Conservation (phyloP, 1,140 invertebrate genomes). For the Plutomurus gul region DNA sequence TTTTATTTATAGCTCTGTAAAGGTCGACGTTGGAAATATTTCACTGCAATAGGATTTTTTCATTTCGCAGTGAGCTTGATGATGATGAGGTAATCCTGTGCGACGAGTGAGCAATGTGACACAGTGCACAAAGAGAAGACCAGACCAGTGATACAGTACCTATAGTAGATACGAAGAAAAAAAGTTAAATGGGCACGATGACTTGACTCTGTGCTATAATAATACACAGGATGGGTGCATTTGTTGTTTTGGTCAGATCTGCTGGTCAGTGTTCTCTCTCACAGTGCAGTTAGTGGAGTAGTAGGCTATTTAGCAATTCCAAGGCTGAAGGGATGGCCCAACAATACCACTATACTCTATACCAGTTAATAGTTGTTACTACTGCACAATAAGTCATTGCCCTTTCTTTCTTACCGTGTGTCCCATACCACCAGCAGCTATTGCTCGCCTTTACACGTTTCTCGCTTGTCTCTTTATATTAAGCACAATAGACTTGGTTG, state of each 20-base stretch:
- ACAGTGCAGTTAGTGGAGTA: not conserved
- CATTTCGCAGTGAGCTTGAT: not conserved
- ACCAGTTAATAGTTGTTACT: too few relatives aligned
- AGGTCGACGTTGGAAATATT: not conserved
- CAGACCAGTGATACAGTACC: constrained; percentile 5
- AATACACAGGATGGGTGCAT: too few relatives aligned
- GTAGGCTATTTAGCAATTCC: constrained; percentile 2
- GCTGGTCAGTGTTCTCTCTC: not conserved
- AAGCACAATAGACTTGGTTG: not conserved
- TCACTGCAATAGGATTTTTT: not conserved
- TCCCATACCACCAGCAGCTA: not conserved
- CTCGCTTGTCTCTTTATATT: not conserved
- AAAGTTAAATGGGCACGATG: constrained; percentile 14
- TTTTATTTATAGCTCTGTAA: too few relatives aligned
- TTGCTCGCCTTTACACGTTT: not conserved
- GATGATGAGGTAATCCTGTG: not conserved
- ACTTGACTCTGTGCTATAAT: constrained; percentile 7
- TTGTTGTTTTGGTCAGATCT: constrained; percentile 9
- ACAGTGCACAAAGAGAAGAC: not conserved
- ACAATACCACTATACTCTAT: constrained; percentile 22
- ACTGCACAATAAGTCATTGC: constrained; percentile 18
- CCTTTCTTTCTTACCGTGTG: constrained; percentile 4
- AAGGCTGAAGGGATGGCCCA: not conserved
- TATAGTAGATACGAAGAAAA: not conserved
- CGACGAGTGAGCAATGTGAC: not conserved